These are phyloP conservation scores for Apotomis capreana DNA, from an alignment of 2,888 invertebrate genomes.

Conservation along the genomic window DNA sequence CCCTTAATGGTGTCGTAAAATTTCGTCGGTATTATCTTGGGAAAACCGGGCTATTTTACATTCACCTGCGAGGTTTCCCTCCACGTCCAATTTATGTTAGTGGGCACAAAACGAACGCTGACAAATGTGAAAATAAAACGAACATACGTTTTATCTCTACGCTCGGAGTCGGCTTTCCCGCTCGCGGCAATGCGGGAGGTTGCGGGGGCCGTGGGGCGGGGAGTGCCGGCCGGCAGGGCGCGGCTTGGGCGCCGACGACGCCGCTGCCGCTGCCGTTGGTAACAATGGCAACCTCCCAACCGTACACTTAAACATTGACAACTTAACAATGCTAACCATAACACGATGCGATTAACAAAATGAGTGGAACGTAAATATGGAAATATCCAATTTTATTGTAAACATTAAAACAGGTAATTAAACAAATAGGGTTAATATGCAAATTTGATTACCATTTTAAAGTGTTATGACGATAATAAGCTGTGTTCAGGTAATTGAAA, in stretches of 20 bases:
- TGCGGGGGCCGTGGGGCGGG: constrained; percentile 44
- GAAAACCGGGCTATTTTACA: constrained; percentile 82
- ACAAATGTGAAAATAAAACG: constrained; percentile 83
- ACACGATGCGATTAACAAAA: neutral
- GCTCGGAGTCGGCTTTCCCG: constrained; percentile 72
- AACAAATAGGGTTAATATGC: constrained; percentile 29
- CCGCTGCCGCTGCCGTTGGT: constrained; percentile 5
- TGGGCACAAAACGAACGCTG: constrained; percentile 83
- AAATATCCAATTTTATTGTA: constrained; percentile 8
- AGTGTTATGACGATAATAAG: constrained; percentile 29
- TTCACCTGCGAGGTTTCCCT: constrained; percentile 82
- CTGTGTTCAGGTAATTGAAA: constrained; percentile 30
- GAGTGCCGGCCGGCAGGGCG: constrained; percentile 42
- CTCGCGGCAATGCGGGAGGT: constrained; percentile 51
- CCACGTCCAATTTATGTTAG: constrained; percentile 83
- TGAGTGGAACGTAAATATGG: neutral
- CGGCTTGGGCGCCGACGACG: constrained; percentile 20
- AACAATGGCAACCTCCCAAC: neutral
- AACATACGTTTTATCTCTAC: constrained; percentile 82
- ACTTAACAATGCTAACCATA: neutral
- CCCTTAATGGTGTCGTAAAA: constrained; percentile 82
- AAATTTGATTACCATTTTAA: constrained; percentile 29
- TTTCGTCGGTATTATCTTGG: constrained; percentile 81
- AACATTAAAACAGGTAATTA: constrained; percentile 12
- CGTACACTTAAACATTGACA: neutral